Base-by-base conservation (phyloP, 2,888 invertebrate species). In the Pammene fasciana region DNA sequence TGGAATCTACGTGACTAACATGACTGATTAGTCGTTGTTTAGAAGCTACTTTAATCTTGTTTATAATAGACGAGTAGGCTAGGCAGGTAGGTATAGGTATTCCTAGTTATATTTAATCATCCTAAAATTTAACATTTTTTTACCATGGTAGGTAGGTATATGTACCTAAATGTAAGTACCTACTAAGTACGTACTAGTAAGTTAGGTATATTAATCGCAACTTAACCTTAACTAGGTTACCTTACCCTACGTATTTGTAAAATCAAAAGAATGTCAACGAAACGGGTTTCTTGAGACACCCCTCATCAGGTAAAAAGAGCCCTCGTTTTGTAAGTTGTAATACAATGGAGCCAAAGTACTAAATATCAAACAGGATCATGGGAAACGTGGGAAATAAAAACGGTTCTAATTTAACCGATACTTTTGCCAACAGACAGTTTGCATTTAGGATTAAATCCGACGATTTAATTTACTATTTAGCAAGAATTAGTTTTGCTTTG, bases 311-410 rank as follows among this genome's bases (percentile, higher is more conserved):
- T 68, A 64, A 56, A 43, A 18, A 26, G 38, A 57, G 36, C 68
- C 64, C 68, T 57, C 34, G 16, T 45, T 26, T 61, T 62, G n/a
- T n/a, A 60, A 46, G 38, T 61, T 62, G n/a, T n/a, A 60, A 46
- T 43, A 56, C 68, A 57, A 68, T 56, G 18, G 62, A 64, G 52
- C 45, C 16, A 50, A 50, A 56, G n/a, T 45, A 38, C 13, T 50
- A 62, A n/a, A 41, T 62, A 62, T 16, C 34, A 36, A 26, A 55
- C 13, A 52, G 26, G 34, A 18, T 14, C 13, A n/a, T 41, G 26
- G 13, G n/a, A 48, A 55, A 57, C 65, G 59, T 68, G 68, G 68
- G 64, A 68, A 68, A 64, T 14, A n/a, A 18, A 26, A 57, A 54
- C 54, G 45, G 38, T 45, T 56, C 13, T 45, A n/a, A 7, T 45